Evolutionary conservation across 2,797 vertebrate species (phyloP).

Genomic region (Pseudochromis fuscus): DNA sequence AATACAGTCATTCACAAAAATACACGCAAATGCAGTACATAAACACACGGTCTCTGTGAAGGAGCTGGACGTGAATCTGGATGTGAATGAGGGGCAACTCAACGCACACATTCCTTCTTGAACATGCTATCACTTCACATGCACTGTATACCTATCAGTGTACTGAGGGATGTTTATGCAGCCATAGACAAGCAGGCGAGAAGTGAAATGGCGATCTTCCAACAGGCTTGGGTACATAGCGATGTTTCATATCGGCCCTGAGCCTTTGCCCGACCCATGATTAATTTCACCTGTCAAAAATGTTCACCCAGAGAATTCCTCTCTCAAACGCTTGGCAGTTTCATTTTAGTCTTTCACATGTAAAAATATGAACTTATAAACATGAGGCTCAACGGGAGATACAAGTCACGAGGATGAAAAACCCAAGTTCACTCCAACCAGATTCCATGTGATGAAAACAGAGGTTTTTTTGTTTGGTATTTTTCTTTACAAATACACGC

Average conservation of each 20-base stretch:
- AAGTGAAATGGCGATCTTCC: conserved; percentile 73
- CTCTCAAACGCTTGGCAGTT: conserved; percentile 58
- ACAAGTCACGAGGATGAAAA: conserved; percentile 45
- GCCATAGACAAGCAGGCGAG: conserved; percentile 62
- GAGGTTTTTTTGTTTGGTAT: conserved; percentile 25
- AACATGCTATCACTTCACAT: conserved; percentile 66
- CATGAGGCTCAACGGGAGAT: conserved; percentile 28
- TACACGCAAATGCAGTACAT: conserved; percentile 22
- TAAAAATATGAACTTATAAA: conserved; percentile 61
- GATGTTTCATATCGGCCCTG: conserved; percentile 61
- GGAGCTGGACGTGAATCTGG: conserved; percentile 42
- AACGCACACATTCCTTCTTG: conserved; percentile 57
- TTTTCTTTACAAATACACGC: conserved; percentile 19
- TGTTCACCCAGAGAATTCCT: conserved; percentile 71
- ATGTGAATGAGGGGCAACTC: conserved; percentile 34
- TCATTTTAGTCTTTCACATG: conserved; percentile 62
- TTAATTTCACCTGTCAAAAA: conserved; percentile 81
- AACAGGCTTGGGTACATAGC: conserved; percentile 57
- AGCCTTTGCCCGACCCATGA: conserved; percentile 61
- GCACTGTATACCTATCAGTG: conserved; percentile 46
- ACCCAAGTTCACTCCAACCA: conserved; percentile 23
- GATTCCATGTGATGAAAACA: conserved; percentile 18
- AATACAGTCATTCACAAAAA: conserved; percentile 64
- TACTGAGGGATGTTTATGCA: conserved; percentile 72
- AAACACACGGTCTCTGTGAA: conserved; percentile 25